Conservation (phyloP, 2,797 vertebrate species). For the Chanos chanos region DNA sequence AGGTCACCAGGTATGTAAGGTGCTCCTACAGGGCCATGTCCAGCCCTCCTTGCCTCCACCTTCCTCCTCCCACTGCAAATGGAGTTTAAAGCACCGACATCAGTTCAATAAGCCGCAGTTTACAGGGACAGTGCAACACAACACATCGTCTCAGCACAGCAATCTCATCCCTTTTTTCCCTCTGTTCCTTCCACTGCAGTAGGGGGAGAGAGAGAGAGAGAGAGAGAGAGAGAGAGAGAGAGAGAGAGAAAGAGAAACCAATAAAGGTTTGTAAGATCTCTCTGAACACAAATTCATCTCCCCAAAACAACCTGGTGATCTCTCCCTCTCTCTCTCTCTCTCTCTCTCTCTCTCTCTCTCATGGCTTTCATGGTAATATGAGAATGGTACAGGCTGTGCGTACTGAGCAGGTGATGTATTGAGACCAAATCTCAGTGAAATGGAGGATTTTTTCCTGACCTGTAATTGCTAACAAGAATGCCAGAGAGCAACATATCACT, state of each 20-base stretch:
- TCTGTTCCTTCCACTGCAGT: constrained; percentile 23
- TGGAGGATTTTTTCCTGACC: too few relatives aligned
- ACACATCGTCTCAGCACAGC: constrained; percentile 48
- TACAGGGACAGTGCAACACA: constrained; percentile 52
- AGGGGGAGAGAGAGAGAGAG: neutral
- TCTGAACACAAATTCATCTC: constrained; percentile 59
- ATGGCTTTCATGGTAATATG: constrained; percentile 22
- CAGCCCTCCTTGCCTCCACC: constrained; percentile 39
- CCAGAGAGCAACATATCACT: too few relatives aligned
- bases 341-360: constrained; percentile 10
- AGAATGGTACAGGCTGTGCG: too few relatives aligned
- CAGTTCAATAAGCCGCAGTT: constrained; percentile 57
- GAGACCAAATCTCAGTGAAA: too few relatives aligned
- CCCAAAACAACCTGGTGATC: constrained; percentile 52
- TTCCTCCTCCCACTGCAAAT: constrained; percentile 27
- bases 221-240: neutral
- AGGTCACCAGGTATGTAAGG: constrained; percentile 48
- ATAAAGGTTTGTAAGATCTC: constrained; percentile 61
- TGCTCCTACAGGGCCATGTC: constrained; percentile 37
- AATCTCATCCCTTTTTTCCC: constrained; percentile 55
- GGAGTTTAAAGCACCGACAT: constrained; percentile 58
- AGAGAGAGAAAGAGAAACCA: constrained; percentile 44
- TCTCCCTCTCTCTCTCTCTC: constrained; percentile 54
- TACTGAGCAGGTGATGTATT: too few relatives aligned
- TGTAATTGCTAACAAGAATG: too few relatives aligned